Base-by-base conservation (phyloP, 2,113 vertebrate genomes). In the Toxotes chatareus region DNA sequence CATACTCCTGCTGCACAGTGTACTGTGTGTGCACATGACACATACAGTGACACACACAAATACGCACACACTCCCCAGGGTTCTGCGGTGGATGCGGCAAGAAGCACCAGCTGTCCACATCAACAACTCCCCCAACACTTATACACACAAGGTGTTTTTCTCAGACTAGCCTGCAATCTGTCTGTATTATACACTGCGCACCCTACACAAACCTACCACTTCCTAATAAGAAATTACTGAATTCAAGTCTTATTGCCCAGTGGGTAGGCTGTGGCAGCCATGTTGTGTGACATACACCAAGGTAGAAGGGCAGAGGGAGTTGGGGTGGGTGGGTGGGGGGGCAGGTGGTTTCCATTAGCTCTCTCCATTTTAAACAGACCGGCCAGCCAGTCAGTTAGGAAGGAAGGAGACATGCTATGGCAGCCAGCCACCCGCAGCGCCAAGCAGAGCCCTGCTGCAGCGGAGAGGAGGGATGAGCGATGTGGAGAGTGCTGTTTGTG, bases 311-410 rank as follows among this genome's bases (percentile, higher is more conserved):
- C 51, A 68, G 44, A 11, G 23, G 68, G 13, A 51, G 60, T 17
- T 3, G 56, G 13, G 49, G 27, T 27, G 27, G 27, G 27, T 27
- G 27, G 27, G 27, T 27, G 27, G 17, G 32, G 13, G 47, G 64
- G 53, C 69, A 55, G 82, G 84, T 81, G 77, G 80, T 83, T 83
- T 83, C 81, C 73, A 90, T 89, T 88, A 87, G 74, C 80, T 73
- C 69, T 89, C 86, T 88, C 84, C 82, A 93, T 93, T 92, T 86
- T 88, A 80, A 86, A 90, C 74, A 86, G 60, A 81, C n/a, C 42
- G 85, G 82, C 53, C 65, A 87, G 79, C 21, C 64, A 86, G 55
- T 76, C 55, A 86, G 78, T 75, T 38, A 62, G 80, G 76, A 79
- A 77, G 76, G 82, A 76, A 78, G 85, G 72, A 86, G 80, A 83